phyloP scores from a whole-genome alignment of 2,888 invertebrate genomes.

The Drosophila paranaensis region DNA sequence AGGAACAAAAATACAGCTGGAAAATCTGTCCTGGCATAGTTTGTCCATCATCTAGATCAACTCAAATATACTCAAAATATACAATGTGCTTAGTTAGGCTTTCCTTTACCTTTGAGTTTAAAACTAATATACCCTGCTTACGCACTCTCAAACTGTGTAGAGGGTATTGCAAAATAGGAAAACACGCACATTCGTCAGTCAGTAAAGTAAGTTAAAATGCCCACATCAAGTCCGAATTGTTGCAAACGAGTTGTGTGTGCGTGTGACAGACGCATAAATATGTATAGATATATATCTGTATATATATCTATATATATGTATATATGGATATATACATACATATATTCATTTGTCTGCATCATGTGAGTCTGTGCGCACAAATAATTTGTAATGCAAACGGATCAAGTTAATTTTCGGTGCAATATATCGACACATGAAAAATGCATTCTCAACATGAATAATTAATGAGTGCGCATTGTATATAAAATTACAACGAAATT shows the following conservation, averaged over 20 bases:
- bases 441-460: conserved; percentile 1
- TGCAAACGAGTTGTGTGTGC: conserved; percentile 54
- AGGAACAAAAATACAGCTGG: too few relatives aligned
- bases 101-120: too few relatives aligned
- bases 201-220: conserved; percentile 39
- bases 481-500: not conserved
- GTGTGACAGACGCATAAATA: conserved; percentile 20
- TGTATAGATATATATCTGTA: not conserved
- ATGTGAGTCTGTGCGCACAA: conserved; percentile 35
- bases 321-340: not conserved
- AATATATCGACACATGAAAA: not conserved
- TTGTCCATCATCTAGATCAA: too few relatives aligned
- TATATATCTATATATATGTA: not conserved
- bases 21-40: too few relatives aligned
- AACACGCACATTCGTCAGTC: conserved; percentile 44
- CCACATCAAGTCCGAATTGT: conserved; percentile 65
- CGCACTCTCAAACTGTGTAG: not conserved
- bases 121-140: not conserved
- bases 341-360: not conserved
- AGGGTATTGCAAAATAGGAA: conserved; percentile 15
- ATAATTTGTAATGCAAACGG: conserved; percentile 26
- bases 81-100: too few relatives aligned
- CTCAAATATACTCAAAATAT: too few relatives aligned
- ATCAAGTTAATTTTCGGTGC: conserved; percentile 7
- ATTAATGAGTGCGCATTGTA: not conserved